Base-by-base conservation (phyloP, 2,113 vertebrate species). In the Recurvirostra avosetta region DNA sequence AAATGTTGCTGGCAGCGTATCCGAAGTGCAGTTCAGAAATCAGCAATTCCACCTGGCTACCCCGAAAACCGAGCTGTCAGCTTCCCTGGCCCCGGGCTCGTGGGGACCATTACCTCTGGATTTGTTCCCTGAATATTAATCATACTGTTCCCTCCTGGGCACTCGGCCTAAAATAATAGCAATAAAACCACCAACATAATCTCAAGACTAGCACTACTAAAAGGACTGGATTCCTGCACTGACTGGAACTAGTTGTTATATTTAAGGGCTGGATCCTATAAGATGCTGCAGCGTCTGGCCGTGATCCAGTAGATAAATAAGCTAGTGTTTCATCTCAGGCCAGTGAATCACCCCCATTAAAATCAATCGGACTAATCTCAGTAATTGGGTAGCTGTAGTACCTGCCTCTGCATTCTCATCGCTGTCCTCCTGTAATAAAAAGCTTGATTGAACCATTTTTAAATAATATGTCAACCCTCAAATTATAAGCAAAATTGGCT, bases 81-180 rank as follows among this genome's bases (percentile, higher is more conserved):
- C 81, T 61, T 43, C 59, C n/a, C 36, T 47, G 50, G 27, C 73
- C 68, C 38, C 0, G 0, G 32, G 45, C 85, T 92, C 45, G 0
- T 2, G 38, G 72, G 88, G 59, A 30, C 53, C 72, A 83, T 92
- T 86, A 63, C 32, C 55, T 76, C 84, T 94, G 93, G 94, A 82
- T 86, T 82, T 90, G 38, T 88, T 88, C 86, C 82, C 82, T 77
- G 61, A 59, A 6, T 45, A 73, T 94, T 70, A 79, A 96, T 94
- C 85, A 59, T 34, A 0, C 61, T 34, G 34, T 4, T 78, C 53
- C 36, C 62, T 88, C 47, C 26, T 36, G 76, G 95, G 88, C 88
- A 62, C 27, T 12, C 55, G 78, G 94, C 94, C 94, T 88, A 61
- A 61, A 86, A 70, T 4, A 80, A 62, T 29, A 80, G 89, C 38